Evolutionary conservation across 2,113 vertebrate genomes (phyloP).

Genomic region (Laticauda laticaudata): DNA sequence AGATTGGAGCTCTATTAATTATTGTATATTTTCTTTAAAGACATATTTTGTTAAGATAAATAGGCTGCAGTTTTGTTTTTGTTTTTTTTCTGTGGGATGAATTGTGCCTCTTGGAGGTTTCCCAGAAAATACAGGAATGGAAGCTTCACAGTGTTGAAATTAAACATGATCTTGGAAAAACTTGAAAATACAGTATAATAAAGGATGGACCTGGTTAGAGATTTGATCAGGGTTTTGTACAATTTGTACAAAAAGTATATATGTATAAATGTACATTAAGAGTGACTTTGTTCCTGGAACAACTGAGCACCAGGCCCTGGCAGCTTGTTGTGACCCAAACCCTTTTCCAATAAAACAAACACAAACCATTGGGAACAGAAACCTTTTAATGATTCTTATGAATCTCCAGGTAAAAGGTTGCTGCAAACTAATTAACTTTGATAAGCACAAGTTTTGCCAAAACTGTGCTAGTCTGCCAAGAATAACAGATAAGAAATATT

Average conservation of each 20-base stretch:
- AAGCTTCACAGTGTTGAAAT: not conserved
- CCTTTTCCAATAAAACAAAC: too few species aligned
- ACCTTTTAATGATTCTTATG: too few species aligned
- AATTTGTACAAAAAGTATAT: not conserved
- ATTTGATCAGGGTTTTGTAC: not conserved
- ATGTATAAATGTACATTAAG: not conserved
- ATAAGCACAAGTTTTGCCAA: too few species aligned
- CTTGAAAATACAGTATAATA: not conserved
- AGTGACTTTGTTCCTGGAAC: not conserved
- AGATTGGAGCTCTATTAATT: not conserved
- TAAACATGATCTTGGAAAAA: not conserved
- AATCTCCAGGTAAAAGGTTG: too few species aligned
- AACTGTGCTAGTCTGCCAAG: too few species aligned
- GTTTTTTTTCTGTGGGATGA: not conserved
- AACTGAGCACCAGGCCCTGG: not conserved
- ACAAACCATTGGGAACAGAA: too few species aligned
- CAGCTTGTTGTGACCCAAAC: not conserved
- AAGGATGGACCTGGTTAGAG: not conserved
- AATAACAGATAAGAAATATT: too few species aligned
- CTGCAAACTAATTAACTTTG: too few species aligned
- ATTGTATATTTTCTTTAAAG: not conserved
- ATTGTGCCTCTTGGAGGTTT: not conserved
- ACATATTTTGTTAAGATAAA: not conserved
- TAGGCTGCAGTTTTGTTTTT: not conserved
- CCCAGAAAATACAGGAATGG: not conserved